Percentiles rank a stretch among this genome's conserved stretches.
These are phyloP conservation scores for Myodes glareolus DNA, from an alignment of 2,113 vertebrate species.

Conservation along the genomic window DNA sequence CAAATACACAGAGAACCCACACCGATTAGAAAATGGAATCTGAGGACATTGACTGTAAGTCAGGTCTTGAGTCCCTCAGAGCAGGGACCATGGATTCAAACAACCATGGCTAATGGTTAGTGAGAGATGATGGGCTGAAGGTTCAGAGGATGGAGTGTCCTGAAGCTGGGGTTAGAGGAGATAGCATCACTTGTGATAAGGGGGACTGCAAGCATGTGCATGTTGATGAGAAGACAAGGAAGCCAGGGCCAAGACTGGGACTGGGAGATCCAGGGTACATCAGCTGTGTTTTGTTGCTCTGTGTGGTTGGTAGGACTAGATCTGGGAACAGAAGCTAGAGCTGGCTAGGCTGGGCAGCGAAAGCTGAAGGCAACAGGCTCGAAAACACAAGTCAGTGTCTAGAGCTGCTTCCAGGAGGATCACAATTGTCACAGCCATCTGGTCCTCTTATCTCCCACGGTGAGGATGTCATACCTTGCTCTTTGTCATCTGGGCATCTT, in stretches of 20 bases:
- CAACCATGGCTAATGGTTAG: not conserved
- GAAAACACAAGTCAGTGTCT: not conserved
- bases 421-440: not conserved
- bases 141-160: not conserved
- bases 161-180: not conserved
- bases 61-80: not conserved
- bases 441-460: rapidly evolving
- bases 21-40: not conserved
- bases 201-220: not conserved
- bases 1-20: not conserved
- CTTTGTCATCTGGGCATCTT: not conserved
- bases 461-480: too few species aligned
- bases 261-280: not conserved
- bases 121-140: not conserved
- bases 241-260: not conserved
- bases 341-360: not conserved
- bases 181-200: not conserved
- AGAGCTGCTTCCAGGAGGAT: not conserved
- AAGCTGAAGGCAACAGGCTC: not conserved
- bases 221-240: not conserved
- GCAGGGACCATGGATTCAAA: not conserved
- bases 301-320: not conserved
- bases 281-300: not conserved
- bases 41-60: not conserved
- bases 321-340: not conserved